Evolutionary conservation across 2,888 invertebrate species (phyloP).

Genomic region (Spialia ferax): DNA sequence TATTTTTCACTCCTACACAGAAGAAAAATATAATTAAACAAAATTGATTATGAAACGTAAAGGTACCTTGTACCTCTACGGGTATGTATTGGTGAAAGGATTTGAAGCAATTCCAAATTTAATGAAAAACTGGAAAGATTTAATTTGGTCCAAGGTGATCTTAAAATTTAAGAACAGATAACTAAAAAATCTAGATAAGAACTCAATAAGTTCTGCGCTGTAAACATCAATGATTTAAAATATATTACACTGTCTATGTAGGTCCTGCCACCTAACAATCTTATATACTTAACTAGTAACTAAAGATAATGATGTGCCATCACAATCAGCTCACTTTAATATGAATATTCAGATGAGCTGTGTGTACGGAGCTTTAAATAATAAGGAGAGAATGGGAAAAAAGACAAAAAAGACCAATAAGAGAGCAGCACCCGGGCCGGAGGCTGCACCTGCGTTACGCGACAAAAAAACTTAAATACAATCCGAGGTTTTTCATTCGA

Average conservation of each 20-base stretch:
- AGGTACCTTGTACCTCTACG: too few relatives aligned
- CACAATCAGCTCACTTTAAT: neutral
- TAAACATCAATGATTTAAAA: neutral
- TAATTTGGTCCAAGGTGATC: too few relatives aligned
- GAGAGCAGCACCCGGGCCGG: constrained; percentile 55
- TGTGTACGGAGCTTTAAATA: constrained; percentile 51
- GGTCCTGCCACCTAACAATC: too few relatives aligned
- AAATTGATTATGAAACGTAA: too few relatives aligned
- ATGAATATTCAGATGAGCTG: constrained; percentile 28
- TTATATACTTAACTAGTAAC: too few relatives aligned
- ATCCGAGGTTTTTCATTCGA: constrained; percentile 53
- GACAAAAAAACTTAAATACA: constrained; percentile 64
- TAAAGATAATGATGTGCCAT: too few relatives aligned
- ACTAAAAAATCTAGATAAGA: too few relatives aligned
- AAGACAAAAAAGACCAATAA: constrained; percentile 54
- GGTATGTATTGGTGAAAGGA: neutral
- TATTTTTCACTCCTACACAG: neutral
- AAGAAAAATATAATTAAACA: too few relatives aligned
- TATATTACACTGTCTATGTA: too few relatives aligned
- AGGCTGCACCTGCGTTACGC: constrained; percentile 77
- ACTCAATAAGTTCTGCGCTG: neutral
- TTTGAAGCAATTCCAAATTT: too few relatives aligned
- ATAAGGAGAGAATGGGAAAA: constrained; percentile 46
- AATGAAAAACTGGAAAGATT: too few relatives aligned
- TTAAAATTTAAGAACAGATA: too few relatives aligned